phyloP scores from a whole-genome alignment of 2,888 invertebrate genomes.

The Sepioteuthis lessoniana region DNA sequence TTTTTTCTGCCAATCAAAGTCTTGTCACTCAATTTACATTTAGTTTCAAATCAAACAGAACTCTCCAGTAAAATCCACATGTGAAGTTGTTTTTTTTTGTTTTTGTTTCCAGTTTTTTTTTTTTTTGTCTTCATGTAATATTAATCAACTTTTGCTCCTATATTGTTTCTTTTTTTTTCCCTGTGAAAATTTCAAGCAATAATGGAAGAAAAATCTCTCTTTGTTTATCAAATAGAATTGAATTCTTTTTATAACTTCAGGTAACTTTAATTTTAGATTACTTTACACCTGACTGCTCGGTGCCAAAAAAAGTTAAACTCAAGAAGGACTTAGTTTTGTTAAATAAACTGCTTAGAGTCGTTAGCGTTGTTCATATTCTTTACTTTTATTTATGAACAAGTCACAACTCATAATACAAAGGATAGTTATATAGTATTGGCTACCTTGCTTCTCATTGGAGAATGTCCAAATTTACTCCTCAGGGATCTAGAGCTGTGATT shows the following conservation, averaged over 20 bases:
- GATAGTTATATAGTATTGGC: not conserved
- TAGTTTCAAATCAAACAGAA: not conserved
- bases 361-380: not conserved
- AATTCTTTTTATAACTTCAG: not conserved
- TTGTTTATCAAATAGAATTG: not conserved
- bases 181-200: not conserved
- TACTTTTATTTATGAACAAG: not conserved
- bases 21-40: not conserved
- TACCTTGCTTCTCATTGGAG: not conserved
- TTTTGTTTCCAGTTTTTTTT: not conserved
- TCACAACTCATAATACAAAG: not conserved
- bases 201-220: not conserved
- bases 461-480: not conserved
- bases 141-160: no score
- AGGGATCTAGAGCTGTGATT: constrained; percentile 18
- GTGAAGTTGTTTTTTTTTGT: not conserved
- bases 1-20: not conserved
- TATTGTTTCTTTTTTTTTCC: not conserved
- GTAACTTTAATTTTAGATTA: not conserved
- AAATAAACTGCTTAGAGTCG: not conserved
- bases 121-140: not conserved
- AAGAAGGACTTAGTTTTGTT: no score
- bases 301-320: not conserved
- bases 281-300: not conserved
- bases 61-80: not conserved